A percentile compares a stretch with the other conserved stretches of the same genome.
Conservation (phyloP, 2,113 vertebrate species). For the Periophthalmodon schlosseri region DNA sequence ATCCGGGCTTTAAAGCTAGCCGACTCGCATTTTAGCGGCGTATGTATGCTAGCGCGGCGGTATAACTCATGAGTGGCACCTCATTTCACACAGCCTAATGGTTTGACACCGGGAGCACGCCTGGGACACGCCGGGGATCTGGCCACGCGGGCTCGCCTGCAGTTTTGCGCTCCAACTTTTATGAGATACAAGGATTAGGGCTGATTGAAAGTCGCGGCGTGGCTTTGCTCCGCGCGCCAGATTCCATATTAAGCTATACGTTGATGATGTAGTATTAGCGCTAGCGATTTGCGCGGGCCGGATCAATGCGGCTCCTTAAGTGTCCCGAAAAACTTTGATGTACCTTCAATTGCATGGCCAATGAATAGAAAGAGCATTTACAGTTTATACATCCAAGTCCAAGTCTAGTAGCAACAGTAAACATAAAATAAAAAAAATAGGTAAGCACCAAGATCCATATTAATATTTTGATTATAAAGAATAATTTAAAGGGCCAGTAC, state of each 20-base stretch:
- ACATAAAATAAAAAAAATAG: background rate
- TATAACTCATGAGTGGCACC: constrained; percentile 83
- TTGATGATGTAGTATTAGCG: constrained; percentile 52
- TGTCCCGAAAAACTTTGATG: background rate
- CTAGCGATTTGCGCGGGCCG: background rate
- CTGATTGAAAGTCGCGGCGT: constrained; percentile 67
- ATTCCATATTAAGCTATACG: constrained; percentile 33
- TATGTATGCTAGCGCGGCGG: constrained; percentile 74
- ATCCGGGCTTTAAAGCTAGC: constrained; percentile 34
- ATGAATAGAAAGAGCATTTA: background rate
- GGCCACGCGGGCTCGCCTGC: constrained; percentile 68
- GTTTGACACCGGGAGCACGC: constrained; percentile 80
- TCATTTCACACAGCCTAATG: constrained; percentile 85
- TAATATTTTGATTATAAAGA: too few species aligned
- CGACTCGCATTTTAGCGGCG: constrained; percentile 68
- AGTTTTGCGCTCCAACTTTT: constrained; percentile 59
- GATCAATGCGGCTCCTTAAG: background rate
- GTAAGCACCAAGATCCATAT: too few species aligned
- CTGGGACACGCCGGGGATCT: constrained; percentile 74
- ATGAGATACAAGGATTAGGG: constrained; percentile 67
- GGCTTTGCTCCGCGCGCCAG: constrained; percentile 22
- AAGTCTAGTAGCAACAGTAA: background rate
- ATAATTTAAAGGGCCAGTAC: too few species aligned
- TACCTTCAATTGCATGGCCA: background rate
- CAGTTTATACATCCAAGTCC: too few species aligned